Evolutionary conservation across 2,113 vertebrate species (phyloP), one percentile per base, ranked within the genome.

Genomic region (Tiliqua scincoides): DNA sequence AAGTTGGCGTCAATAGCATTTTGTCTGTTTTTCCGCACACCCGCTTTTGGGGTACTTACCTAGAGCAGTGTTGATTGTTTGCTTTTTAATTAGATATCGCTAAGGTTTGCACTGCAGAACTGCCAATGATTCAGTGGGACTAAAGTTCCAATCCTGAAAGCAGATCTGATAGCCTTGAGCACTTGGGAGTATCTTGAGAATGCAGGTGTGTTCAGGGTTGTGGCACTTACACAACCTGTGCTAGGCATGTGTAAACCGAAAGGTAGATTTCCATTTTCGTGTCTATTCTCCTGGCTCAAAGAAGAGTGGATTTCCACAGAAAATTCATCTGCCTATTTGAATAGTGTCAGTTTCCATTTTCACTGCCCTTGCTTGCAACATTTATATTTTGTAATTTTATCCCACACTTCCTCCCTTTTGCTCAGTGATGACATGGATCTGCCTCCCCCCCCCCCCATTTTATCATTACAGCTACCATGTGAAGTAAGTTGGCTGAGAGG

Each of bases 1-100:
- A 94, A 90, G 87, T 93, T 94, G 96, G 93, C 91, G 77, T 76
- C 88, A 93, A 84, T 94, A 91, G 77, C 87, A 93, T 94, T 4
- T 88, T 83, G 89, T 67, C 79, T 80, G 67, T 92, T 57, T 85
- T 83, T 88, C 85, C 88, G 1, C n/a, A 61, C 77, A 2, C 63
- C 20, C 32, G 5, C 8, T 81, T 59, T 7, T 59, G 32, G 48
- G 32, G 54, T 25, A 32, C 20, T n/a, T 32, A 17, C n/a, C 30
- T 77, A 10, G 30, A 2, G n/a, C 4, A 48, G 43, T 48, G 43
- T 48, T 5, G 43, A 5, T 48, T 48, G 43, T 48, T 48, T 48
- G 43, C 32, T 77, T 57, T 54, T 27, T 54, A 54, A 57, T n/a
- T 3, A 35, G 54, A 17, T 17, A 75, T 82, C 85, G 14, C 6